Conservation (phyloP, 1,140 invertebrate species). For the Amyelois transitella region DNA sequence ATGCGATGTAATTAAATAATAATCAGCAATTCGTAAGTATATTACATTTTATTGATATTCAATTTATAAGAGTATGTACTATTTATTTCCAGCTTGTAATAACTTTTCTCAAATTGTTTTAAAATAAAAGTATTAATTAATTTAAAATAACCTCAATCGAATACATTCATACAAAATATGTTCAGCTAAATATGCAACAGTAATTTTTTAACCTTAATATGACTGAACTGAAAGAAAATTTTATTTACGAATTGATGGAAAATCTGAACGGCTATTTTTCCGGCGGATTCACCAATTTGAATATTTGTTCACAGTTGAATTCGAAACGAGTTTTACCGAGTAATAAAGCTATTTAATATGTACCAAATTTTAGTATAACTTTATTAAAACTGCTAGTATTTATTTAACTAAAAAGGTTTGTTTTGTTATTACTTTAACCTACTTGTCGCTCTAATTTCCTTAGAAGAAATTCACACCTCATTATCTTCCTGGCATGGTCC, state of each 20-base stretch:
- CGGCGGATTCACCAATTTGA: background rate
- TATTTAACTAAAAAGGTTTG: too few species aligned
- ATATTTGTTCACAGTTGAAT: background rate
- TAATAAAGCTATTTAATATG: background rate
- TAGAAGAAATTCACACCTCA: too few species aligned
- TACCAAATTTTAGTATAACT: background rate
- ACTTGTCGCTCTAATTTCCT: too few species aligned
- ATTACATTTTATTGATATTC: background rate
- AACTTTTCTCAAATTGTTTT: too few species aligned
- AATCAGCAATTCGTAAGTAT: conserved; percentile 59
- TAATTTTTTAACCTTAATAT: background rate
- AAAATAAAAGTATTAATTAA: too few species aligned
- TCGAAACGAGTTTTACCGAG: background rate
- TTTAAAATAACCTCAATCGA: too few species aligned
- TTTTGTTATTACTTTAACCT: too few species aligned
- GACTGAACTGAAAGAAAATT: background rate
- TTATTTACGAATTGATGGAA: background rate
- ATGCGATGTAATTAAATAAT: conserved; percentile 56
- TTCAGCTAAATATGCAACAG: too few species aligned
- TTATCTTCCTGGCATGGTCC: too few species aligned
- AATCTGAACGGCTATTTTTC: background rate
- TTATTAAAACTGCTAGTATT: background rate
- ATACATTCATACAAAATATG: too few species aligned
- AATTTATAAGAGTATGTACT: too few species aligned
- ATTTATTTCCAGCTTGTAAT: too few species aligned